Evolutionary conservation across 2,113 vertebrate genomes (phyloP).

Genomic region (Vimba vimba): DNA sequence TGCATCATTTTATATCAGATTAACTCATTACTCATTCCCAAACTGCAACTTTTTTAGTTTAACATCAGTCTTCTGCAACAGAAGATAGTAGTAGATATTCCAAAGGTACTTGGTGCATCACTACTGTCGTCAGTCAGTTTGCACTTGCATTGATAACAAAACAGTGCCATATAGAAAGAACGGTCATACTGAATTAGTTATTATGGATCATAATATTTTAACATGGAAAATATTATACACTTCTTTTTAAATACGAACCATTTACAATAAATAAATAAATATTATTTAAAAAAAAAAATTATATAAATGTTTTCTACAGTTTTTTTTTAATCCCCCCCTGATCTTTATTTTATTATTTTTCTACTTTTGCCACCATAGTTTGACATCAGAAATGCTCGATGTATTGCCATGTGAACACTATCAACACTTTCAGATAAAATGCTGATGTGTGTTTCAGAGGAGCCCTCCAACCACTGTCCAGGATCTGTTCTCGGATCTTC

Average conservation of each 20-base stretch:
- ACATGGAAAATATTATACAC: no score
- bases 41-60: background rate
- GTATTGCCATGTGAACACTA: background rate
- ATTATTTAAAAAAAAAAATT: no score
- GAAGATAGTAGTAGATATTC: background rate
- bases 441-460: constrained; percentile 74
- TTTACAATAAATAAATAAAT: background rate
- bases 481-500: constrained; percentile 86
- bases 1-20: background rate
- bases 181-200: background rate
- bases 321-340: background rate
- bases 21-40: background rate
- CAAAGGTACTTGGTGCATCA: background rate
- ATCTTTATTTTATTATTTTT: background rate
- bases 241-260: background rate
- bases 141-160: background rate
- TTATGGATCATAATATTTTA: background rate
- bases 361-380: background rate
- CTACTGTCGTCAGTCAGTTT: background rate
- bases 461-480: constrained; percentile 77
- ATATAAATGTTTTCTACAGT: no score
- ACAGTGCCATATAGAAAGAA: background rate
- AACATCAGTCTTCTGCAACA: background rate
- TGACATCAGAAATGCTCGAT: background rate
- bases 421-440: background rate